Evolutionary conservation across 2,113 vertebrate genomes (phyloP), one percentile per base, ranked within the genome.

Genomic region (Scomber colias): DNA sequence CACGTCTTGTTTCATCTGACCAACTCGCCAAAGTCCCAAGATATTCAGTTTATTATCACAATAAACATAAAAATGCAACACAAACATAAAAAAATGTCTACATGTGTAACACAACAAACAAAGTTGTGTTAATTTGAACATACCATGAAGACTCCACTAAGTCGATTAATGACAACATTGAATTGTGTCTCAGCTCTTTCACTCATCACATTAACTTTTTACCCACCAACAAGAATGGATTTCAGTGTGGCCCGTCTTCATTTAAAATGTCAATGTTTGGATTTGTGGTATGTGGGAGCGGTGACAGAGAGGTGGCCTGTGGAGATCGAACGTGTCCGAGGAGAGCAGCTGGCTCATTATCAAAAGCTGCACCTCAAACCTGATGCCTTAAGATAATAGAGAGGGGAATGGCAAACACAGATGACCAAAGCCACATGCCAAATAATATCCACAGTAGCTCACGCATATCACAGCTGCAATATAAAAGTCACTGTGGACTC

Each of bases 361-460:
- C 67, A 81, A 71, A 78, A 60, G 84, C 77, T 55, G 56, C 68
- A 45, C 68, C 83, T 73, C 54, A 84, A 78, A 68, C 77, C 51
- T 3, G 63, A 69, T 48, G 79, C 79, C 72, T 67, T 73, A n/a
- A 73, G 79, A 27, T 79, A 70, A 59, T 40, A 84, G 77, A 86
- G 57, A 82, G 59, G 55, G 73, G 11, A 71, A 75, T 65, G 77
- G 71, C 66, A 71, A 81, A 83, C 60, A 63, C 61, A 75, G 69
- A 91, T 67, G 73, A 79, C 82, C 75, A 77, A 19, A 73, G 61
- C 55, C 30, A 70, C 62, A 61, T 75, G 65, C 48, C 75, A 78
- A 77, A 79, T 68, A 77, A 79, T 68, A 79, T 73, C 49, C 60
- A 72, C 71, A 86, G 66, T 15, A 68, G 61, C 71, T 49, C 44